Evolutionary conservation across 2,888 invertebrate species (phyloP).

Genomic region (Brachyptera risi): DNA sequence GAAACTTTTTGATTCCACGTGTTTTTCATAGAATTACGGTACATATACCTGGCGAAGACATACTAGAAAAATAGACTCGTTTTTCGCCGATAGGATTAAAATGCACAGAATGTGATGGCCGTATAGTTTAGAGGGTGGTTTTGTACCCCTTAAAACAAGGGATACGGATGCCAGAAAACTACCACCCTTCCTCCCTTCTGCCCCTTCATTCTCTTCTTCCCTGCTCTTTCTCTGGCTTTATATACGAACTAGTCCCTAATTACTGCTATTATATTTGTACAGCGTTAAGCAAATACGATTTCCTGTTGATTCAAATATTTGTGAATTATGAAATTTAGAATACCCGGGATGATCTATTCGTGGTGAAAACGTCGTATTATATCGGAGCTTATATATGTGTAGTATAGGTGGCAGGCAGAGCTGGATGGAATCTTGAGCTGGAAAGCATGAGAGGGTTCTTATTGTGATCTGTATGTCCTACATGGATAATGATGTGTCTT

Average conservation of each 20-base stretch:
- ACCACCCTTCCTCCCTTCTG: no score
- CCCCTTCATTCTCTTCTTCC: not conserved
- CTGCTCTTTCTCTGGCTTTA: not conserved
- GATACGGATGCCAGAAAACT: conserved; percentile 4
- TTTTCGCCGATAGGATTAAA: conserved; percentile 13
- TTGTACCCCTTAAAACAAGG: conserved; percentile 5
- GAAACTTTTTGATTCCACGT: conserved; percentile 33
- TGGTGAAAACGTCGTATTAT: no score
- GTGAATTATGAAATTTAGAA: conserved; percentile 20
- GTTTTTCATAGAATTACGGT: conserved; percentile 23
- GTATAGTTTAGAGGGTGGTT: not conserved
- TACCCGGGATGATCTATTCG: not conserved
- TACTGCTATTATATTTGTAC: conserved; percentile 21
- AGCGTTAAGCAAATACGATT: conserved; percentile 21
- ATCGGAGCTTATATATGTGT: no score
- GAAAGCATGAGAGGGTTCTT: no score
- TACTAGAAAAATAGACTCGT: conserved; percentile 12
- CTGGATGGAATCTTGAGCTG: no score
- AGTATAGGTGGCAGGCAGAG: no score
- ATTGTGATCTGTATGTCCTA: no score
- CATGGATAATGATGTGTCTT: no score
- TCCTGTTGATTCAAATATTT: conserved; percentile 21
- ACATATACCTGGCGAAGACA: conserved; percentile 21
- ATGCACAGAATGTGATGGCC: conserved; percentile 5
- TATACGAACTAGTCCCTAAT: not conserved